Conservation (phyloP, 1,140 invertebrate genomes). For the Idris sp. region DNA sequence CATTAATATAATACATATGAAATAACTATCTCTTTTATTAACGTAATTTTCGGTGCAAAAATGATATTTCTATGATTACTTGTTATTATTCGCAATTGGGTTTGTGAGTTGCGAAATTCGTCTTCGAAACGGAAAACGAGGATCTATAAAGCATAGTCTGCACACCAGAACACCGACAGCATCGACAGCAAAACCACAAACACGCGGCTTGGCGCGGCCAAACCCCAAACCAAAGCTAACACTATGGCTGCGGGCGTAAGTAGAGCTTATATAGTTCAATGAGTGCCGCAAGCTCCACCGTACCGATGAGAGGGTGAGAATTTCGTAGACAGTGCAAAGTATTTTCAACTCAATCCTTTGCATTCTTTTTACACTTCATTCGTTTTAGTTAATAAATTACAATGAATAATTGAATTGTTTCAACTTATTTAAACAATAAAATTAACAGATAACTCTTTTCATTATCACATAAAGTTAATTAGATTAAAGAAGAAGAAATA, state of each 20-base stretch:
- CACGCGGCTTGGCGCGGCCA: conserved; percentile 75
- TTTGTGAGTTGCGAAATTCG: conserved; percentile 50
- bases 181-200: conserved; percentile 77
- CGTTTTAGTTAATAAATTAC: conserved; percentile 12
- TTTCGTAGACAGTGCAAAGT: conserved; percentile 61
- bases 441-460: too few relatives aligned
- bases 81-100: conserved; percentile 50
- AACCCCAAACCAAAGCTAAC: conserved; percentile 77
- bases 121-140: conserved; percentile 55
- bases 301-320: conserved; percentile 38
- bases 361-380: conserved; percentile 31
- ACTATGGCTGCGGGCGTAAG: conserved; percentile 72
- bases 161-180: conserved; percentile 63
- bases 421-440: too few relatives aligned
- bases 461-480: too few relatives aligned
- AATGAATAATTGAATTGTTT: too few relatives aligned
- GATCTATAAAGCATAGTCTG: conserved; percentile 63
- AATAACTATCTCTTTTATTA: too few relatives aligned
- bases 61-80: conserved; percentile 44
- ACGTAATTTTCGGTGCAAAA: conserved; percentile 5
- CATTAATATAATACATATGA: too few relatives aligned
- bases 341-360: conserved; percentile 60
- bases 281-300: conserved; percentile 52
- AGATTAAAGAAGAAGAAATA: too few relatives aligned
- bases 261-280: conserved; percentile 73